Evolutionary conservation across 1,140 invertebrate species (phyloP), one percentile per base, ranked within the genome.

Genomic region (Agrilus planipennis): DNA sequence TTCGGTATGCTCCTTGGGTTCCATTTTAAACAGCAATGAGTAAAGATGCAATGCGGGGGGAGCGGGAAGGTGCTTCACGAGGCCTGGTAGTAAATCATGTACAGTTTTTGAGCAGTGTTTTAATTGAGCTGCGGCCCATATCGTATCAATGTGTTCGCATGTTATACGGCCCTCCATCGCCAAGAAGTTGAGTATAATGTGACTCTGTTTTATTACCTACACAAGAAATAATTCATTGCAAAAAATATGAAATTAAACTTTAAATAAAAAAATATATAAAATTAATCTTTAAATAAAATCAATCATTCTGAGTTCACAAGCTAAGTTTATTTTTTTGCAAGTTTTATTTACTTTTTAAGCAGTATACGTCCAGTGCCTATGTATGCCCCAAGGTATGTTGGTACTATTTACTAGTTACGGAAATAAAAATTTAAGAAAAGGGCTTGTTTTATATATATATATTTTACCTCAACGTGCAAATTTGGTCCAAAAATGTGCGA

Each of bases 401-500:
- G n/a, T n/a, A n/a, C n/a, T n/a, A n/a, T n/a, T n/a, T n/a, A n/a
- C n/a, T n/a, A n/a, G n/a, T n/a, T n/a, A n/a, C n/a, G n/a, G n/a
- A n/a, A n/a, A n/a, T n/a, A n/a, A n/a, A n/a, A n/a, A n/a, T n/a
- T n/a, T n/a, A n/a, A n/a, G n/a, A n/a, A n/a, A n/a, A 25, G 6
- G 23, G 6, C 7, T 25, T 12, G 17, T 27, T 38, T 38, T 28
- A 10, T 40, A 40, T n/a, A 3, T 10, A 14, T 15, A 15, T 7
- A 29, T 15, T 49, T 66, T 61, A 87, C 81, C 70, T 94, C 90
- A 21, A 93, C 89, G 67, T 95, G 91, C 38, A 94, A 69, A 72
- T 95, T 95, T 30, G 90, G 91, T 23, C 90, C 90, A 70, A 94
- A 96, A 25, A 95, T 80, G 57, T 94, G 89, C 53, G 89, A 83